Percentiles rank a stretch among this genome's conserved stretches.
phyloP scores from a whole-genome alignment of 2,113 vertebrate genomes.

The Trogon surrucura region DNA sequence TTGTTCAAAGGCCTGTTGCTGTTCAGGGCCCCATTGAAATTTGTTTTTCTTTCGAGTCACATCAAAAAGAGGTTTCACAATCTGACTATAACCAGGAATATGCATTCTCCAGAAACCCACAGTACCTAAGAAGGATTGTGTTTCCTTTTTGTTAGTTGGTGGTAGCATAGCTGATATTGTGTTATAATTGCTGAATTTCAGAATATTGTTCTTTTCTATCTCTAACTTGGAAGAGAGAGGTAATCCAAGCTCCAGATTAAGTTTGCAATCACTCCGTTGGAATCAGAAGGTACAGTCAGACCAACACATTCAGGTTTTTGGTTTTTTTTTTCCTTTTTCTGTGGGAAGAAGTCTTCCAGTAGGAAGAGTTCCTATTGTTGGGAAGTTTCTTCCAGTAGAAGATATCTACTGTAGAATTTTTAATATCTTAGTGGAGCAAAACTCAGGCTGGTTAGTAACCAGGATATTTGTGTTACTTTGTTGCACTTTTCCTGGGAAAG shows the following conservation, averaged over 20 bases:
- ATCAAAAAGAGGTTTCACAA: too few relatives aligned
- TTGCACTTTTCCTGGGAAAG: neutral
- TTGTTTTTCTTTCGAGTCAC: too few relatives aligned
- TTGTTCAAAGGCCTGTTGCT: too few relatives aligned
- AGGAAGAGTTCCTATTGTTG: too few relatives aligned
- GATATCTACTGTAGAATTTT: neutral
- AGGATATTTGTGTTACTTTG: neutral
- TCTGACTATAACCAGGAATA: too few relatives aligned
- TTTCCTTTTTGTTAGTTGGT: too few relatives aligned
- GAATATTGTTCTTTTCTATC: neutral
- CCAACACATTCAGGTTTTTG: neutral
- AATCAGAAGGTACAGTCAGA: neutral
- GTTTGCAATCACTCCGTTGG: neutral
- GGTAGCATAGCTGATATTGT: too few relatives aligned
- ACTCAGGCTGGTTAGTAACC: neutral
- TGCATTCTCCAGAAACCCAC: too few relatives aligned
- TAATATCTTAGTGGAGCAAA: neutral
- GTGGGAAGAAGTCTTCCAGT: too few relatives aligned
- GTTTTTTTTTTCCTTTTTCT: rapidly evolving
- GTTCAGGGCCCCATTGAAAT: too few relatives aligned
- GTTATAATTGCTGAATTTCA: neutral
- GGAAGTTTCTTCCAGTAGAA: neutral
- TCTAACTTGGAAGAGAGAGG: neutral
- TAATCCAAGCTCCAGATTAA: neutral
- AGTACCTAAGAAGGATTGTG: too few relatives aligned